These are phyloP conservation scores for Dysidea cf. avara DNA, from an alignment of 37 sponge, comb jelly and placozoan species.

Conservation along the genomic window DNA sequence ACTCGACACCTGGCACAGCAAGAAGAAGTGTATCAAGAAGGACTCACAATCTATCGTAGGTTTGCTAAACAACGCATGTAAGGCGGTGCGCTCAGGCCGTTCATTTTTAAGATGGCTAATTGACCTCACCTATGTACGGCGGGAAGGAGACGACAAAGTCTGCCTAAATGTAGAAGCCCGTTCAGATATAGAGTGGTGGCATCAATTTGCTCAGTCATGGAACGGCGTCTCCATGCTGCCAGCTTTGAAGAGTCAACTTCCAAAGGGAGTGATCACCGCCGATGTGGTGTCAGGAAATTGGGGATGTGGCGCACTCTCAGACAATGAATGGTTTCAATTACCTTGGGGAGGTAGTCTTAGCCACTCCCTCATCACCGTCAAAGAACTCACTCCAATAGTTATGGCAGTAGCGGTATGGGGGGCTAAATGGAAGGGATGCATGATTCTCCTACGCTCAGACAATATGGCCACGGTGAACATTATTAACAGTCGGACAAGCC, in stretches of 20 bases:
- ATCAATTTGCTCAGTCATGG: constrained; percentile 1
- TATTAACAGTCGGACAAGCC: constrained; percentile 11
- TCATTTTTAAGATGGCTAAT: constrained; percentile 1
- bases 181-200: constrained; percentile 17
- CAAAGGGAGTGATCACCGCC: not conserved
- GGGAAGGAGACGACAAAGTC: no score
- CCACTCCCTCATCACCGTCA: constrained; percentile 31
- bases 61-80: not conserved
- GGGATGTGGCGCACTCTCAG: constrained; percentile 44
- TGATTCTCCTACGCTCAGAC: constrained; percentile 24
- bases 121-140: not conserved
- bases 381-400: constrained; percentile 55
- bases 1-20: no score
- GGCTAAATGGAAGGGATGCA: constrained; percentile 19
- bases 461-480: constrained; percentile 44
- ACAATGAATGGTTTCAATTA: constrained; percentile 31
- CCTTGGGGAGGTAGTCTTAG: constrained; percentile 2
- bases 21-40: no score
- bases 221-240: constrained; percentile 16
- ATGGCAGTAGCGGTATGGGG: constrained; percentile 55
- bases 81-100: constrained; percentile 8
- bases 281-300: constrained; percentile 39
- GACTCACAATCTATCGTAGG: no score
- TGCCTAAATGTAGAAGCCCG: constrained; percentile 12
- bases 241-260: not conserved